Conservation (phyloP, 2,113 vertebrate species). For the Crotalus horridus region DNA sequence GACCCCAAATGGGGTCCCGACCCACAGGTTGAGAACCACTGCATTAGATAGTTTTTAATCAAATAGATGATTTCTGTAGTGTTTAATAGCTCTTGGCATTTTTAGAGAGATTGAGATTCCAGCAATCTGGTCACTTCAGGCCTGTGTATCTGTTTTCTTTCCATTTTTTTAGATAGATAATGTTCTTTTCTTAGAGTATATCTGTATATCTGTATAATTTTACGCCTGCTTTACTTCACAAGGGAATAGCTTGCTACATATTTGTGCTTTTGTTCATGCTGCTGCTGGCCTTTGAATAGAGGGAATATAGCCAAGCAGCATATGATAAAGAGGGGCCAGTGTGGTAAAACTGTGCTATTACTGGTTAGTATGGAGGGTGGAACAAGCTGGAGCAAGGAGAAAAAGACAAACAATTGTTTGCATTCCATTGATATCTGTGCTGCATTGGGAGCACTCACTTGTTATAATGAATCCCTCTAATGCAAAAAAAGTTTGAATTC, state of each 20-base stretch:
- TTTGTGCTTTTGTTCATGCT: constrained; percentile 20
- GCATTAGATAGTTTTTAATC: not conserved
- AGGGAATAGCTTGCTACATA: constrained; percentile 28
- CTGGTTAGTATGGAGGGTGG: constrained; percentile 1
- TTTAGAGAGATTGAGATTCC: constrained; percentile 19
- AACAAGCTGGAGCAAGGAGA: constrained; percentile 21
- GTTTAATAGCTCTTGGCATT: constrained; percentile 15
- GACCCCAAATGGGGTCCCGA: too few relatives aligned
- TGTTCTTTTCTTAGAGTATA: constrained; percentile 18
- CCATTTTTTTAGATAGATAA: constrained; percentile 19
- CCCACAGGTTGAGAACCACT: too few relatives aligned
- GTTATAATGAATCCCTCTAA: not conserved
- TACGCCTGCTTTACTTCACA: constrained; percentile 4
- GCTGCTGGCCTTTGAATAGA: constrained; percentile 29
- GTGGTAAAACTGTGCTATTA: constrained; percentile 8
- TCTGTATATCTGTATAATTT: constrained; percentile 14
- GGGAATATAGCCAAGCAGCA: constrained; percentile 31
- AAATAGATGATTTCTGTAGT: constrained; percentile 20
- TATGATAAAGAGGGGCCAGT: not conserved
- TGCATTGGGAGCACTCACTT: not conserved
- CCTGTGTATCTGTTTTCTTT: constrained; percentile 24
- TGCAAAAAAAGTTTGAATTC: not conserved
- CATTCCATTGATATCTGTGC: constrained; percentile 8
- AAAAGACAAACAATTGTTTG: constrained; percentile 18
- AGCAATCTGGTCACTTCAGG: not conserved